These are phyloP conservation scores for Drosophila austrosaltans DNA, from an alignment of 2,888 invertebrate genomes.

Conservation along the genomic window DNA sequence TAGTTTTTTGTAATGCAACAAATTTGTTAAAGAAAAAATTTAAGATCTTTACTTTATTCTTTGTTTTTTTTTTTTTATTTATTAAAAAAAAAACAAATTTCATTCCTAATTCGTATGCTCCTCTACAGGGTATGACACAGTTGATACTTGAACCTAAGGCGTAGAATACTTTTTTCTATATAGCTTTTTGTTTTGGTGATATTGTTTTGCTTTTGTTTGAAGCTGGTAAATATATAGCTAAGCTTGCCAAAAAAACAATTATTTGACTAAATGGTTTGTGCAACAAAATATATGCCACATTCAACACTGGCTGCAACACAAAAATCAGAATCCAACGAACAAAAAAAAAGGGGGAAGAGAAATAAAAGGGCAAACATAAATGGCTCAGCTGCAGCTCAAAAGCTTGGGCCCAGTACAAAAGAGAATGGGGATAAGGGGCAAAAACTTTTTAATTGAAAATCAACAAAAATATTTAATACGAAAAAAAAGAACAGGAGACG, in stretches of 20 bases:
- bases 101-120: too few relatives aligned
- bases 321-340: slow-evolving; percentile 10
- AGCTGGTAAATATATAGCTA: slow-evolving; percentile 42
- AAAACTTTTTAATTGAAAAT: slow-evolving; percentile 65
- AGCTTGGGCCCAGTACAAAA: slow-evolving; percentile 27
- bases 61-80: too few relatives aligned
- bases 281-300: slow-evolving; percentile 34
- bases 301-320: slow-evolving; percentile 17
- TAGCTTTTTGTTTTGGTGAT: slow-evolving; percentile 47
- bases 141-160: neutral
- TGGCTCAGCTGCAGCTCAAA: slow-evolving; percentile 35
- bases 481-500: neutral
- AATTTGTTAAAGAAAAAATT: too few relatives aligned
- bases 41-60: too few relatives aligned
- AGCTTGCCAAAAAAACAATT: slow-evolving; percentile 67
- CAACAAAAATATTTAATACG: slow-evolving; percentile 49
- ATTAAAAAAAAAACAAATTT: too few relatives aligned
- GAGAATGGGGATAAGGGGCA: slow-evolving; percentile 30
- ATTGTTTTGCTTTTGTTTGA: slow-evolving; percentile 41
- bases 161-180: neutral
- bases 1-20: too few relatives aligned
- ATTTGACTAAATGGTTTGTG: slow-evolving; percentile 60
- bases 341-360: slow-evolving; percentile 12
- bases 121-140: neutral
- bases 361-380: slow-evolving; percentile 17